Base-by-base conservation (phyloP, 2,113 vertebrate genomes). In the Heterotis niloticus region DNA sequence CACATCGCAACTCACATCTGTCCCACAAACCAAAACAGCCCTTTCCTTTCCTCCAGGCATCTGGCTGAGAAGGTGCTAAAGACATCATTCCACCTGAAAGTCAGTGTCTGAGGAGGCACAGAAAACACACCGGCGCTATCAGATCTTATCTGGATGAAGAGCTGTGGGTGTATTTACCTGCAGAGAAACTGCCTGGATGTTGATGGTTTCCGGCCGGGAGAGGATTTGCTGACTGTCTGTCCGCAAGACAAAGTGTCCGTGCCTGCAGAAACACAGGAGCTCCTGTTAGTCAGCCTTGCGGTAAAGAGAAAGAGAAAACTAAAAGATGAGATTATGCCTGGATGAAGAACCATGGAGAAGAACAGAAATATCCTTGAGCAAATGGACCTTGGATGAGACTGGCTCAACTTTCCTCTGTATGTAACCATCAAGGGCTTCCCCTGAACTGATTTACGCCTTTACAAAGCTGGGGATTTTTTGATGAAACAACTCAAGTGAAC, bases 171-270 rank as follows among this genome's bases (percentile, higher is more conserved):
- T 44, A 7, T 44, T 44, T 92, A 99, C 97, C 96, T 98, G 94
- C 62, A 90, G 88, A n/a, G 97, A 98, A 67, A 97, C 90, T 0
- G 92, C 95, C 80, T 94, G 94, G 76, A 96, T 56, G 51, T 87
- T 87, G 89, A 99, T 82, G 0, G 88, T 86, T 78, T 92, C 86
- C 0, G 91, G 86, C 59, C 88, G 87, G 54, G 96, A 97, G 83
- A 91, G 90, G 44, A 94, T 87, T 34, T 95, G 90, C 0, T 92
- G 91, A 88, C 96, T 89, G 0, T 91, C 89, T 20, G 93, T 90
- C 75, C 91, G 93, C 87, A 99, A 66, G 62, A 86, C 87, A 85
- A 99, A 96, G 34, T 93, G 91, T 24, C 94, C 95, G 81, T 81
- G 92, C 91, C 97, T 98, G 78, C 77, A 87, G 80, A n/a, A 82